Percentiles rank a stretch among this genome's conserved stretches.
These are phyloP conservation scores for Helicorthomorpha holstii DNA, from an alignment of 1,140 invertebrate genomes.

Conservation along the genomic window DNA sequence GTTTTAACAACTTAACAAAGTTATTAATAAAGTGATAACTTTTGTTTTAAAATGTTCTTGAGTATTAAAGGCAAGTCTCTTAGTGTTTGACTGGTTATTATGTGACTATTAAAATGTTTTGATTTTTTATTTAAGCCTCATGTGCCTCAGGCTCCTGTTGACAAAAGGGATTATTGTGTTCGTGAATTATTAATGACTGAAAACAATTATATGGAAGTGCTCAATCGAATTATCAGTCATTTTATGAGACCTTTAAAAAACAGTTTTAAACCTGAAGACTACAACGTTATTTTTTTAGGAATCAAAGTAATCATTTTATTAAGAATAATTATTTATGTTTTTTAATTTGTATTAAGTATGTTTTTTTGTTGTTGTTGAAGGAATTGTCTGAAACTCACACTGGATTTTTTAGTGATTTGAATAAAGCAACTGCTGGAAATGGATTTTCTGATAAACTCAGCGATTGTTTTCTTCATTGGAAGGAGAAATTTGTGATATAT, in stretches of 20 bases:
- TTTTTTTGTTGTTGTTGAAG: constrained; percentile 27
- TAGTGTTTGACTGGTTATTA: no score
- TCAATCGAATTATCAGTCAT: constrained; percentile 66
- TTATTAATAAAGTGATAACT: no score
- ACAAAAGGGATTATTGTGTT: constrained; percentile 89
- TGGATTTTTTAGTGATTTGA: constrained; percentile 59
- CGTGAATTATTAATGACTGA: constrained; percentile 92
- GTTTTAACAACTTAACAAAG: no score
- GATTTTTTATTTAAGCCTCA: constrained; percentile 3
- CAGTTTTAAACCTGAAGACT: constrained; percentile 51
- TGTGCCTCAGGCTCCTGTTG: constrained; percentile 23
- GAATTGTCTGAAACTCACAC: constrained; percentile 72
- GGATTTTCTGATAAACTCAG: constrained; percentile 23
- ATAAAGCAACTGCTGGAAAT: constrained; percentile 32
- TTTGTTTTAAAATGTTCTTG: no score
- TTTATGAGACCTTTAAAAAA: constrained; percentile 60
- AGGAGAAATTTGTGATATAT: constrained; percentile 80
- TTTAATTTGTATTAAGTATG: neutral
- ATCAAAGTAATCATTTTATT: constrained; percentile 37
- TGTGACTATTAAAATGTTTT: no score
- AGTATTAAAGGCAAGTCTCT: no score
- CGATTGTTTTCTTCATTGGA: constrained; percentile 72
- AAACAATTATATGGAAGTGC: constrained; percentile 86
- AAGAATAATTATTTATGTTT: neutral
- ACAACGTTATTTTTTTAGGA: constrained; percentile 64